phyloP scores from a whole-genome alignment of 2,113 vertebrate species.

The Lucifuga dentata region DNA sequence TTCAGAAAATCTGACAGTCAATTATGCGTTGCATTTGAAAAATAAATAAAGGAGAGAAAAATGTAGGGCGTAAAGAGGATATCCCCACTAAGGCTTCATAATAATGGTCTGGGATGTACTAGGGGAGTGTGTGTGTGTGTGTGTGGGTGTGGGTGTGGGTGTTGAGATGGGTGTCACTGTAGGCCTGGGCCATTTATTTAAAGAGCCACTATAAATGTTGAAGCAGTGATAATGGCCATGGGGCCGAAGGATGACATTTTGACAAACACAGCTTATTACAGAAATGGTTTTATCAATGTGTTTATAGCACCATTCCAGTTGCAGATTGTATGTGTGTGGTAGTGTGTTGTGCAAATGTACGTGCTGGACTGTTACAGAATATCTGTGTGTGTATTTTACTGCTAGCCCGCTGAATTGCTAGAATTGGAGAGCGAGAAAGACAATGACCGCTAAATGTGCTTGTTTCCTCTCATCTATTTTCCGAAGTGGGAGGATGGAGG shows the following conservation, averaged over 20 bases:
- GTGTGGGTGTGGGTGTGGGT: constrained; percentile 35
- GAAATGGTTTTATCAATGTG: constrained; percentile 83
- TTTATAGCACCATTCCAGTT: constrained; percentile 68
- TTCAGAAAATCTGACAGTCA: constrained; percentile 6
- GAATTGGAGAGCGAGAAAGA: constrained; percentile 55
- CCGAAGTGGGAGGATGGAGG: constrained; percentile 54
- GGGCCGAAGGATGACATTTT: constrained; percentile 78
- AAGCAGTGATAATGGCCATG: constrained; percentile 77
- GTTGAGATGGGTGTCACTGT: constrained; percentile 62
- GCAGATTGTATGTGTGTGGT: constrained; percentile 22
- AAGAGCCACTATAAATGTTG: constrained; percentile 80
- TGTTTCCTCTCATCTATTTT: constrained; percentile 71
- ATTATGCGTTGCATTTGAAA: constrained; percentile 12
- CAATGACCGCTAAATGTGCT: constrained; percentile 69
- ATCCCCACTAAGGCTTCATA: constrained; percentile 34
- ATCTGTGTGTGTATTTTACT: constrained; percentile 7
- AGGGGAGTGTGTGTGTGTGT: constrained; percentile 6
- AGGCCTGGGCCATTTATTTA: constrained; percentile 75
- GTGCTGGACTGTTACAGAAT: constrained; percentile 55
- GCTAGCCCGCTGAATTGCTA: constrained; percentile 33
- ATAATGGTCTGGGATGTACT: constrained; percentile 18
- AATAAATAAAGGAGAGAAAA: not conserved
- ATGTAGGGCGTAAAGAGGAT: constrained; percentile 7
- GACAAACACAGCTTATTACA: constrained; percentile 84
- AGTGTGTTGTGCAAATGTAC: constrained; percentile 42